Evolutionary conservation across 1,140 invertebrate species (phyloP).

Genomic region (Drosophila arizonae): DNA sequence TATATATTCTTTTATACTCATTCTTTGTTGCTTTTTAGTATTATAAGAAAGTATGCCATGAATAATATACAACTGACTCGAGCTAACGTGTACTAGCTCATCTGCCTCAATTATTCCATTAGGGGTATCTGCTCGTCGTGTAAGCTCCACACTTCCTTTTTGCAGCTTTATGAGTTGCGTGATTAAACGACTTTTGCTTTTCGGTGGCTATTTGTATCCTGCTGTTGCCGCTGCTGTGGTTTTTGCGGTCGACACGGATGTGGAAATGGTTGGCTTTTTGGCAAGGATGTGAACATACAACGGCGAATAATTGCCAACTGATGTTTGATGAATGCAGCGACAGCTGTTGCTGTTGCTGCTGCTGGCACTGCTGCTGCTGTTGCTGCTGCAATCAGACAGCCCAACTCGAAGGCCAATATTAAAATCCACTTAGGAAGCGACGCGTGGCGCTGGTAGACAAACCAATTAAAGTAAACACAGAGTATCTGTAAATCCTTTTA

Average conservation of each 20-base stretch:
- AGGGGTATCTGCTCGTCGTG: background rate
- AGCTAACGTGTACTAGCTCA: background rate
- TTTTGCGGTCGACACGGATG: slow-evolving; percentile 45
- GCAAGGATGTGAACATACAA: slow-evolving; percentile 40
- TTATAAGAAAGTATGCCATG: too few species aligned
- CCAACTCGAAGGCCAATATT: slow-evolving; percentile 49
- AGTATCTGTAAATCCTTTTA: slow-evolving; percentile 73
- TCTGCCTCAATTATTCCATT: background rate
- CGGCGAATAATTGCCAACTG: slow-evolving; percentile 55
- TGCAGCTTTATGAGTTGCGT: slow-evolving; percentile 42
- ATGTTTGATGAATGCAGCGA: slow-evolving; percentile 38
- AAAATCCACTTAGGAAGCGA: slow-evolving; percentile 64
- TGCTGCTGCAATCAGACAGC: slow-evolving; percentile 51
- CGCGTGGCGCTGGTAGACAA: slow-evolving; percentile 55
- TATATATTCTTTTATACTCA: too few species aligned
- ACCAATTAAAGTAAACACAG: slow-evolving; percentile 72
- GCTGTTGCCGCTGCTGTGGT: slow-evolving; percentile 26
- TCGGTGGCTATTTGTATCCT: slow-evolving; percentile 20
- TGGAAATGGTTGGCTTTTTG: slow-evolving; percentile 36
- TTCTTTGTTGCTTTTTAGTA: too few species aligned
- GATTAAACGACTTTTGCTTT: slow-evolving; percentile 52
- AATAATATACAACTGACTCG: too few species aligned
- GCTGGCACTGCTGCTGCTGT: slow-evolving; percentile 16
- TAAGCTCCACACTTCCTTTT: background rate
- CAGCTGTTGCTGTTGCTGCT: slow-evolving; percentile 35